Percentiles rank a stretch among this genome's conserved stretches.
These are phyloP conservation scores for Lasaia peninsularis DNA, from an alignment of 1,140 invertebrate species.

Conservation along the genomic window DNA sequence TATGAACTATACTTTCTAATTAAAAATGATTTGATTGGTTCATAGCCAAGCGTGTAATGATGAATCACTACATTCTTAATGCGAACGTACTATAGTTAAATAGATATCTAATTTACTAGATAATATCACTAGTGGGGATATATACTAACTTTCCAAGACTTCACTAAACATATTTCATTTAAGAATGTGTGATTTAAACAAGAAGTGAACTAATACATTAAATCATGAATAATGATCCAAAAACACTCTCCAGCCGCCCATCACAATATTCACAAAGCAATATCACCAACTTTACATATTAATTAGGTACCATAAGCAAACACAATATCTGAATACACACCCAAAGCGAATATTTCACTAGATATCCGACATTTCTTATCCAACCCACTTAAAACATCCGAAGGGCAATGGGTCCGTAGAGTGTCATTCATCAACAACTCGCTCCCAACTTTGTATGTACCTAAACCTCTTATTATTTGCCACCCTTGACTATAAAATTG, in stretches of 20 bases:
- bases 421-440: constrained; percentile 76
- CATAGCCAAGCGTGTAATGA: too few species aligned
- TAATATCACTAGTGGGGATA: too few species aligned
- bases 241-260: constrained; percentile 1
- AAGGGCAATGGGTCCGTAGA: constrained; percentile 73
- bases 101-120: too few species aligned
- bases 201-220: background rate
- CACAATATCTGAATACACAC: constrained; percentile 43
- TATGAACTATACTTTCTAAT: too few species aligned
- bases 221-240: constrained; percentile 10
- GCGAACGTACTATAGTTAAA: too few species aligned
- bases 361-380: constrained; percentile 75
- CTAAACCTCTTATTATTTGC: constrained; percentile 73
- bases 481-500: constrained; percentile 72
- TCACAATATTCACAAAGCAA: constrained; percentile 10
- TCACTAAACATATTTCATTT: background rate
- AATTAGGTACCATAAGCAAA: constrained; percentile 61
- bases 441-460: constrained; percentile 69
- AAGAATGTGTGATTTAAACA: background rate
- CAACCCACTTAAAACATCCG: constrained; percentile 73
- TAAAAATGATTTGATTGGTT: too few species aligned
- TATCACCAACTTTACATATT: constrained; percentile 59
- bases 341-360: constrained; percentile 62
- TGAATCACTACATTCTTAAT: too few species aligned
- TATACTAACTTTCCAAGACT: too few species aligned